Conservation (phyloP, 2,113 vertebrate genomes). For the Parus major region DNA sequence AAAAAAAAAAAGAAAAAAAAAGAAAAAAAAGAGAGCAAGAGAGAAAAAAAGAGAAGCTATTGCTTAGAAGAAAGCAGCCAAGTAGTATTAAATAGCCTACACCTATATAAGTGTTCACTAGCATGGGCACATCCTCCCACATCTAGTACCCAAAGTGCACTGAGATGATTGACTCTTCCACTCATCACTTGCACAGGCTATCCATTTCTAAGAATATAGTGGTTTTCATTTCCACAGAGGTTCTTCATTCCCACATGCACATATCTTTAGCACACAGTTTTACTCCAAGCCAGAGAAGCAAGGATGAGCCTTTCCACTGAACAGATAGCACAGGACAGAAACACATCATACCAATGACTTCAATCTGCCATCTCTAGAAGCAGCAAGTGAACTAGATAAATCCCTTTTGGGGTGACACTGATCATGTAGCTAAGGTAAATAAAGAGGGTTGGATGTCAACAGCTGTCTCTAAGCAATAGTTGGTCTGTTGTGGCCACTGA, state of each 20-base stretch:
- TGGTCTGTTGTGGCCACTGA: not conserved
- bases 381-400: not conserved
- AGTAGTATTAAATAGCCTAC: not conserved
- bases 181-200: not conserved
- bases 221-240: not conserved
- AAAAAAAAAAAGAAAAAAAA: not conserved
- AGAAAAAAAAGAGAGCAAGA: not conserved
- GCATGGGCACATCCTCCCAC: not conserved
- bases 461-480: not conserved
- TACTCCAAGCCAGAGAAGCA: not conserved
- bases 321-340: not conserved
- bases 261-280: not conserved
- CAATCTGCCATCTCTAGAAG: not conserved
- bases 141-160: not conserved
- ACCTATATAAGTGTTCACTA: not conserved
- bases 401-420: not conserved
- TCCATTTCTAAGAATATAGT: slow-evolving; percentile 25
- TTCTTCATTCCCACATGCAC: not conserved
- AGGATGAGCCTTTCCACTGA: not conserved
- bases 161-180: not conserved
- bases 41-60: not conserved
- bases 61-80: slow-evolving; percentile 21
- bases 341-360: not conserved
- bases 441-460: not conserved
- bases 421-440: not conserved